Conservation (phyloP, 2,113 vertebrate species). For the Plecturocebus donacophilus region DNA sequence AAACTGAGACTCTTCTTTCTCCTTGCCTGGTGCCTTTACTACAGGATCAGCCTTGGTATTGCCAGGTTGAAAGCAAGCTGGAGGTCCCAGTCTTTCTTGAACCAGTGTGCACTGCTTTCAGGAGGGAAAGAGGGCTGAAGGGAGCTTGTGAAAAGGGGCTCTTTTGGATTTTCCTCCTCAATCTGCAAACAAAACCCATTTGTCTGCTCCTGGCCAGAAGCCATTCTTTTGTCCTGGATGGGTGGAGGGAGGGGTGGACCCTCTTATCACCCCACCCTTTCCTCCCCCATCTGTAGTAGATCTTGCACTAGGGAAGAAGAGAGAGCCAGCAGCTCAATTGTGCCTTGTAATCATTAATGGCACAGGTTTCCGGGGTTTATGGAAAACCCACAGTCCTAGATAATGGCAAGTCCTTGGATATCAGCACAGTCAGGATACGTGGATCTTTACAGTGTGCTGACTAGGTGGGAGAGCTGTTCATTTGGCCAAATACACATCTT, state of each 20-base stretch:
- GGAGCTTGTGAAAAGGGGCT: neutral
- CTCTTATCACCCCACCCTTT: neutral
- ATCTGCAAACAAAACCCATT: neutral
- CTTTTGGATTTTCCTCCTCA: neutral
- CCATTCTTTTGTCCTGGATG: constrained; percentile 20
- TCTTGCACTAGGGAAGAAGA: neutral
- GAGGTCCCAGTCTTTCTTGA: neutral
- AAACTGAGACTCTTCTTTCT: neutral
- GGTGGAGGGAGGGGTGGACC: neutral
- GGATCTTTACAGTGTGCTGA: neutral
- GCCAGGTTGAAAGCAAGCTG: neutral
- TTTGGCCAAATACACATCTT: neutral
- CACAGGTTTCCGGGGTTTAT: constrained; percentile 28
- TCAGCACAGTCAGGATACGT: neutral
- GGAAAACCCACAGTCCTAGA: neutral
- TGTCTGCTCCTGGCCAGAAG: neutral
- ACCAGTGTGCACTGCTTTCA: neutral
- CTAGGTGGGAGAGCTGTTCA: neutral
- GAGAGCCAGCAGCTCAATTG: constrained; percentile 14
- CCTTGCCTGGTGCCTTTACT: neutral
- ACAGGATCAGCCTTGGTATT: neutral
- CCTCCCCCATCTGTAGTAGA: neutral
- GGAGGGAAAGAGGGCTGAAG: neutral
- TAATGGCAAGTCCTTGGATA: neutral
- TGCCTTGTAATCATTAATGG: constrained; percentile 56